These are phyloP conservation scores for Trichacis sp. DNA, from an alignment of 2,888 invertebrate species.

Conservation along the genomic window DNA sequence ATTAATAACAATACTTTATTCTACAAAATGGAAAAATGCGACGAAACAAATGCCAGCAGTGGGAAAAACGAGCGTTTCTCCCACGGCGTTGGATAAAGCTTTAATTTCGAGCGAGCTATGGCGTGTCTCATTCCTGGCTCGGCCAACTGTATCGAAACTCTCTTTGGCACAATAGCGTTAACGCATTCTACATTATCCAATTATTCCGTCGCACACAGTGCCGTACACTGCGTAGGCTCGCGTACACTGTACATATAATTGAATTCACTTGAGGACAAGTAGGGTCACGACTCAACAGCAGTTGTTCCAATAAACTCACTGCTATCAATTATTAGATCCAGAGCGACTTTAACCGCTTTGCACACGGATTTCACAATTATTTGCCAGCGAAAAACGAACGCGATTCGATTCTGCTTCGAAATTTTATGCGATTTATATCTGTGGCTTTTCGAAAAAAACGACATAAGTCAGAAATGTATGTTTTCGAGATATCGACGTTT, in stretches of 20 bases:
- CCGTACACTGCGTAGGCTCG: constrained; percentile 40
- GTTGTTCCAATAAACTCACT: constrained; percentile 48
- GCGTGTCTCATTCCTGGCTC: too few relatives aligned
- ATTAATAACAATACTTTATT: too few relatives aligned
- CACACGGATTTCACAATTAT: constrained; percentile 26
- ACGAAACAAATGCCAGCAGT: too few relatives aligned
- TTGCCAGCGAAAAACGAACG: neutral
- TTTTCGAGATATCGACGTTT: too few relatives aligned
- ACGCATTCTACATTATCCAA: constrained; percentile 45
- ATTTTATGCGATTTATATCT: too few relatives aligned
- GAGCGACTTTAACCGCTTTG: constrained; percentile 34
- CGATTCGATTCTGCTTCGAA: too few relatives aligned
- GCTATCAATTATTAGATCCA: constrained; percentile 45
- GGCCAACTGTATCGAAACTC: constrained; percentile 26
- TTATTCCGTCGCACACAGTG: constrained; percentile 37
- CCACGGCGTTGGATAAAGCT: too few relatives aligned
- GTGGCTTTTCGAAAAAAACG: too few relatives aligned
- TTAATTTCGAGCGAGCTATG: too few relatives aligned
- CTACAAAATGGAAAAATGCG: too few relatives aligned
- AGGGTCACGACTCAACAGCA: constrained; percentile 46
- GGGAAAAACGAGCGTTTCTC: too few relatives aligned
- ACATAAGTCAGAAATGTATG: too few relatives aligned
- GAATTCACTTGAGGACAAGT: constrained; percentile 53
- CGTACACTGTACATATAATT: constrained; percentile 45
- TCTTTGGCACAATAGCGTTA: constrained; percentile 40